A percentile compares a stretch with the other conserved stretches of the same genome.
These are phyloP conservation scores for Folsomia manolachei DNA, from an alignment of 2,888 invertebrate species.

Conservation along the genomic window DNA sequence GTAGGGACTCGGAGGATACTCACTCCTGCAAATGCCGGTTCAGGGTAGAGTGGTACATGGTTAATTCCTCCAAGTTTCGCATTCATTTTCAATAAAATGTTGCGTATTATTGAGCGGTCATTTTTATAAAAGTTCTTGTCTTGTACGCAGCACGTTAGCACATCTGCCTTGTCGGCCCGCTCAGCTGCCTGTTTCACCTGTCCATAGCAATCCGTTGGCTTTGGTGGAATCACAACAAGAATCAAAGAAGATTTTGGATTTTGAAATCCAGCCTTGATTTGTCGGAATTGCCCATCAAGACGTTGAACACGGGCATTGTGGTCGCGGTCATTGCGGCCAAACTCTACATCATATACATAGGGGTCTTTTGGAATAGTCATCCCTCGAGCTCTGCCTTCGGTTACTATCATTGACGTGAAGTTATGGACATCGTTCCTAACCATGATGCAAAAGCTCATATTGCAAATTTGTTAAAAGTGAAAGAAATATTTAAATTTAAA, in stretches of 20 bases:
- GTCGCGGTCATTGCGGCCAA: neutral
- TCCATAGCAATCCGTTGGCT: conserved; percentile 8
- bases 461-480: too few relatives aligned
- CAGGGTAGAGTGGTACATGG: neutral
- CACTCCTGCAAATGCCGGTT: neutral
- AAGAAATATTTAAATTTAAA: too few relatives aligned
- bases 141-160: conserved; percentile 55
- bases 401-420: neutral
- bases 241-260: neutral
- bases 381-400: neutral
- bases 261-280: neutral
- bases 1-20: conserved; percentile 52
- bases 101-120: conserved; percentile 51
- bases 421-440: neutral
- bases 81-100: conserved; percentile 54
- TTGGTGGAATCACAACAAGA: conserved; percentile 12
- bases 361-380: conserved; percentile 1
- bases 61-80: conserved; percentile 56
- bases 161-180: conserved; percentile 42
- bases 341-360: neutral
- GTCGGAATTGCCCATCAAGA: neutral
- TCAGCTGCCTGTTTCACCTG: conserved; percentile 56
- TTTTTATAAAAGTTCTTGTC: conserved; percentile 28
- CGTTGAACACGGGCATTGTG: neutral
- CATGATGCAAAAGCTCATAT: too few relatives aligned